Evolutionary conservation across 2,888 invertebrate species (phyloP), one percentile per base, ranked within the genome.

Genomic region (Callyntrura sp.): DNA sequence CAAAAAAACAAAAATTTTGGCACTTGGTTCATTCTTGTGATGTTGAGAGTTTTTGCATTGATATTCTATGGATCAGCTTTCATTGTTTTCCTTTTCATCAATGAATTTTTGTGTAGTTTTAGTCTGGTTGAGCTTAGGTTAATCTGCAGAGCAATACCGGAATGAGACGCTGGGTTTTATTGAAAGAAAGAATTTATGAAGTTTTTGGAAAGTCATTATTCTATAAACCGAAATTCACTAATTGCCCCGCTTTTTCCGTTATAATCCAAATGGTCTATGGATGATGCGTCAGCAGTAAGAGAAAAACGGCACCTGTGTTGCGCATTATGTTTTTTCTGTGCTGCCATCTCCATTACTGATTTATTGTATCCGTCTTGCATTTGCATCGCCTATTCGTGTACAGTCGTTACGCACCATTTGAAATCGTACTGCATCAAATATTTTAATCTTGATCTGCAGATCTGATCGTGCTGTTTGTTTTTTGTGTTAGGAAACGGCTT

Each of bases 1-100:
- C 11, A 48, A 51, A 86, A 51, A 76, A 35, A n/a, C n/a, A n/a
- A 43, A 62, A 23, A 48, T 73, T 65, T 78, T 85, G 85, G 85
- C 85, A 85, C 62, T 57, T 76, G 43, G 0, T 17, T 17, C 57
- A 51, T 2, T 51, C 8, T 17, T 68, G 43, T 5, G n/a, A 28
- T 23, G 11, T 17, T 35, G 28, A 17, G 6, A 70, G 35, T 70
- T 70, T 70, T 70, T 70, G 8, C 17, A 65, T 12, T 17, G 9
- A 0, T 43, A 35, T 65, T 62, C 35, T 4, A 17, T 60, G 6
- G 8, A 65, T 65, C 62, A 28, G 62, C 12, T 28, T 65, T 65
- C 62, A 25, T 25, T 65, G 62, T 28, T 23, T 28, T 25, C 14
- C 25, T 28, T 23, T 28, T 25, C 14, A 60, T 60, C 60, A 20